These are phyloP conservation scores for Ryuthela nishihirai DNA, from an alignment of 2,888 invertebrate genomes.

Conservation along the genomic window DNA sequence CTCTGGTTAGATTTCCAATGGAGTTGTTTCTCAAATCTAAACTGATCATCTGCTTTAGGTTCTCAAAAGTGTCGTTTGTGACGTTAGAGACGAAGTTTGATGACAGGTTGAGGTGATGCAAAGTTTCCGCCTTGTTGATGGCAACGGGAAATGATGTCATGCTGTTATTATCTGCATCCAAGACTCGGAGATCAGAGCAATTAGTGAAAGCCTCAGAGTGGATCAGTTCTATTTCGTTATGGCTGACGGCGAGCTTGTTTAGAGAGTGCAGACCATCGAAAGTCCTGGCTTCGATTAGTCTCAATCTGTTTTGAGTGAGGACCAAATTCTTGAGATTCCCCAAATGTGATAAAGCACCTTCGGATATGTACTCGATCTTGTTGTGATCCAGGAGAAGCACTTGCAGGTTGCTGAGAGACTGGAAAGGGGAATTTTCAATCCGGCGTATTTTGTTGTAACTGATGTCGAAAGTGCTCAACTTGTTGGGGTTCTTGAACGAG, in stretches of 20 bases:
- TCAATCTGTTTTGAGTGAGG: slow-evolving; percentile 78
- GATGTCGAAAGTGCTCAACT: slow-evolving; percentile 78
- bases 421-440: slow-evolving; percentile 78
- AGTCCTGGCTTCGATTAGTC: slow-evolving; percentile 77
- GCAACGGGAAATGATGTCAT: slow-evolving; percentile 76
- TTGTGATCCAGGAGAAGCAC: slow-evolving; percentile 81
- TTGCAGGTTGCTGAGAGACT: slow-evolving; percentile 78
- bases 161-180: slow-evolving; percentile 83
- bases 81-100: slow-evolving; percentile 81
- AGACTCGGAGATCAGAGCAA: slow-evolving; percentile 83
- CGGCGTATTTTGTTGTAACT: slow-evolving; percentile 77
- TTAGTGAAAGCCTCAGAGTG: slow-evolving; percentile 86
- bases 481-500: slow-evolving; percentile 81
- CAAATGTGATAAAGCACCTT: slow-evolving; percentile 84
- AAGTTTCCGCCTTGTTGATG: slow-evolving; percentile 74
- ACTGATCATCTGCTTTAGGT: slow-evolving; percentile 79
- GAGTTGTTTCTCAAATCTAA: slow-evolving; percentile 85
- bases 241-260: slow-evolving; percentile 73
- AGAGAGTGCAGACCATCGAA: slow-evolving; percentile 82
- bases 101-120: slow-evolving; percentile 84
- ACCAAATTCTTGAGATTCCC: slow-evolving; percentile 85
- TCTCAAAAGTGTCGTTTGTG: slow-evolving; percentile 75
- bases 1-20: slow-evolving; percentile 73
- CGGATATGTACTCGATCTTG: slow-evolving; percentile 73
- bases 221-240: slow-evolving; percentile 79